Evolutionary conservation across 2,888 invertebrate genomes (phyloP), one percentile per base, ranked within the genome.

Genomic region (Mycalesis mineus): DNA sequence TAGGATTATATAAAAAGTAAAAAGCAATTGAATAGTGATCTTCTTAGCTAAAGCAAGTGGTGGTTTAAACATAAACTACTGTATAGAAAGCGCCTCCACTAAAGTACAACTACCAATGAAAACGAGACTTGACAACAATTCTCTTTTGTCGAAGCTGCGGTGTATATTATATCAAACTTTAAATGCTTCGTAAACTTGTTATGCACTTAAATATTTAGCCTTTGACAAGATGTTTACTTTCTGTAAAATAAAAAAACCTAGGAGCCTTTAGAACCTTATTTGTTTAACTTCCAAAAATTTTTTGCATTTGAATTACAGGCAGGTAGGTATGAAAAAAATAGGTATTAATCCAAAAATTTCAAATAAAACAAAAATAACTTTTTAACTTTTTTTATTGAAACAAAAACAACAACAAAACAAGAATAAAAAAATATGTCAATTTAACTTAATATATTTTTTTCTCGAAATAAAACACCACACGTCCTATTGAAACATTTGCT

Each of bases 41-140:
- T 49, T 28, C 39, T 39, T 28, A 39, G 14, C 28, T 22, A 50
- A 9, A 50, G 39, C 39, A 39, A 50, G 28, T 13, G n/a, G 22
- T 13, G 13, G 28, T 39, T 50, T 13, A 37, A 36, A 48, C 17
- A 48, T n/a, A 48, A 36, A 48, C 36, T 48, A 36, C 17, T 36
- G 17, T 17, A 17, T 17, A 36, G 36, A 37, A 48, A 9, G 17
- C 36, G 48, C 17, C 36, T 37, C 36, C 36, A 36, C 11, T 17
- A 17, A 9, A 48, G 6, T 36, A 37, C 22, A 37, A 17, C 17
- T n/a, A 7, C 22, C 39, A 39, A 28, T 37, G 22, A 37, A 39
- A 49, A 49, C 49, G 49, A 39, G 28, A 49, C 49, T 37, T 37
- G 49, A 49, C 39, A 49, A 17, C 9, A 49, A 49, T 39, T 37